These are phyloP conservation scores for Octodonta nipae DNA, from an alignment of 2,888 invertebrate genomes.

Conservation along the genomic window DNA sequence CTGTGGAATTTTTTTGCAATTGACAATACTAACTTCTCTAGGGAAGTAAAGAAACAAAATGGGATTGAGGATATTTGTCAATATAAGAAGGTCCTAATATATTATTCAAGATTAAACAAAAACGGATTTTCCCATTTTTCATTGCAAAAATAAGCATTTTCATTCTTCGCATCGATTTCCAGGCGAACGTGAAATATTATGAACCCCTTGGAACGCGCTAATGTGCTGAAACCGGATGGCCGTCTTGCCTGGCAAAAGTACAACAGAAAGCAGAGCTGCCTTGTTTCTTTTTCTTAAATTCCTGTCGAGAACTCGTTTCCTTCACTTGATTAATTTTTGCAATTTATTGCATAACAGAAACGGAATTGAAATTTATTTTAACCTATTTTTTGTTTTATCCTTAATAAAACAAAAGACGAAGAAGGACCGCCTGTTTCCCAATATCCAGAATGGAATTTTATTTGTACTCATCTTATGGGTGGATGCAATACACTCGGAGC, in stretches of 20 bases:
- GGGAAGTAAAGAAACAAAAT: too few relatives aligned
- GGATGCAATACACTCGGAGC: constrained; percentile 16
- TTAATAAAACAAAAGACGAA: constrained; percentile 12
- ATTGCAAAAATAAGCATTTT: too few relatives aligned
- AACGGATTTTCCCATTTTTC: too few relatives aligned
- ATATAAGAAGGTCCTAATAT: too few relatives aligned
- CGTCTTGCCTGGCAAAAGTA: constrained; percentile 22
- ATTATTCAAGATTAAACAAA: too few relatives aligned
- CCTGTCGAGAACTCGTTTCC: constrained; percentile 22
- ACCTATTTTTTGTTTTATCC: constrained; percentile 12
- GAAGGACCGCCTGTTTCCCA: constrained; percentile 6
- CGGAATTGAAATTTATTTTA: constrained; percentile 24
- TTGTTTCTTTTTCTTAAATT: constrained; percentile 25
- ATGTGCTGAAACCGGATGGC: constrained; percentile 11
- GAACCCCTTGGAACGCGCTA: constrained; percentile 10
- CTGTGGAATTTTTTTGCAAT: too few relatives aligned
- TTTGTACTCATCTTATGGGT: constrained; percentile 14
- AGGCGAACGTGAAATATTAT: constrained; percentile 14
- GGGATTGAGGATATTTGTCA: too few relatives aligned
- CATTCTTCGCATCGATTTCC: too few relatives aligned
- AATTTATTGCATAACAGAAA: constrained; percentile 28
- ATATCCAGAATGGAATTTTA: constrained; percentile 14
- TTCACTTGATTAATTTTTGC: constrained; percentile 28
- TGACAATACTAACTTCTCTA: too few relatives aligned
- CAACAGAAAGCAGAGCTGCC: constrained; percentile 20